These are phyloP conservation scores for Sesamia nonagrioides DNA, from an alignment of 1,140 invertebrate species.

Conservation along the genomic window DNA sequence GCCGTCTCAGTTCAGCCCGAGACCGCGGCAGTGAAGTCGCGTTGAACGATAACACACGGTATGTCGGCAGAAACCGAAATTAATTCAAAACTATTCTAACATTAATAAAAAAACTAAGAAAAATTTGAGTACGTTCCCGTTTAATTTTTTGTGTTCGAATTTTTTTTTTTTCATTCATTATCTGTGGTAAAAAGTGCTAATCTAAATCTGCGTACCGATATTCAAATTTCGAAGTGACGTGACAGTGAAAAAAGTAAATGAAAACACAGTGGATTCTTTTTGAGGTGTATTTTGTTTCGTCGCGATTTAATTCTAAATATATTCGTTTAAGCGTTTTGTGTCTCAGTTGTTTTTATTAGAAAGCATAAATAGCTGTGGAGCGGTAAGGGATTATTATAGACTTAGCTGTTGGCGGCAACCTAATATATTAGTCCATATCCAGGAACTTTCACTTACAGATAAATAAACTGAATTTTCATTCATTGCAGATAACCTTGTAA, in stretches of 20 bases:
- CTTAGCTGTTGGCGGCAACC: constrained; percentile 50
- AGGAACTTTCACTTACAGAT: constrained; percentile 35
- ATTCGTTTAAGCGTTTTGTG: constrained; percentile 63
- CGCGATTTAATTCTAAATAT: constrained; percentile 58
- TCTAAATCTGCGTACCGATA: constrained; percentile 2
- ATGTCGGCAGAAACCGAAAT: constrained; percentile 66
- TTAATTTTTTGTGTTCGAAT: constrained; percentile 20
- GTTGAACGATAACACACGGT: constrained; percentile 67
- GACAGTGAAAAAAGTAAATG: constrained; percentile 44
- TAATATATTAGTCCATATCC: constrained; percentile 43
- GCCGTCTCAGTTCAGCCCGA: constrained; percentile 71
- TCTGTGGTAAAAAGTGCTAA: constrained; percentile 29
- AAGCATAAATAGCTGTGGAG: constrained; percentile 76
- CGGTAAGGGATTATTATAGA: constrained; percentile 81
- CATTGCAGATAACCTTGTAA: constrained; percentile 13
- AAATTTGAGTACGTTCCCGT: constrained; percentile 60
- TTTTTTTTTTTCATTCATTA: constrained; percentile 39
- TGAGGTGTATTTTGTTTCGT: constrained; percentile 74
- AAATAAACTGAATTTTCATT: constrained; percentile 11
- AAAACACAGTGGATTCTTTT: constrained; percentile 50
- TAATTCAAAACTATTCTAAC: constrained; percentile 56
- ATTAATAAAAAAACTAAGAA: constrained; percentile 12
- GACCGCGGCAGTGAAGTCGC: constrained; percentile 68
- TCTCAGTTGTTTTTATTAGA: constrained; percentile 73
- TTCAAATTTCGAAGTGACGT: constrained; percentile 53